Evolutionary conservation across 2,797 vertebrate species (phyloP).

Genomic region (Protosalanx chinensis): DNA sequence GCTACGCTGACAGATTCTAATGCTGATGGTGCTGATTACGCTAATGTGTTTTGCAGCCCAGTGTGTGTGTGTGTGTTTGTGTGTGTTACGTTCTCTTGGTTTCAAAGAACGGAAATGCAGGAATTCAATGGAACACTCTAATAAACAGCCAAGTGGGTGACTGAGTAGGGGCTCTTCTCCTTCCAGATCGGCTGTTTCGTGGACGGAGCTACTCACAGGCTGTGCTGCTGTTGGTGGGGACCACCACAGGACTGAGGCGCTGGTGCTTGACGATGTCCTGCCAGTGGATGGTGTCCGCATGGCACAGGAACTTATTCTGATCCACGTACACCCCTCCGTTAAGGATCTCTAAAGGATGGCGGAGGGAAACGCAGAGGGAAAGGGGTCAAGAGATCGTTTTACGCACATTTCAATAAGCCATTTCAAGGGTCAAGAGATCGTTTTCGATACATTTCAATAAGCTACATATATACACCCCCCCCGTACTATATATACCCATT

Average conservation of each 20-base stretch:
- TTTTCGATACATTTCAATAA: too few relatives aligned
- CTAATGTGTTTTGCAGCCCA: not conserved
- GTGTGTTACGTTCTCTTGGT: too few relatives aligned
- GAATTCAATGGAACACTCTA: too few relatives aligned
- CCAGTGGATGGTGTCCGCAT: slow-evolving; percentile 87
- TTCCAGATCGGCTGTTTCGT: not conserved
- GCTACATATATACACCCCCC: not conserved
- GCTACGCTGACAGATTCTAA: not conserved
- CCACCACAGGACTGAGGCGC: slow-evolving; percentile 80
- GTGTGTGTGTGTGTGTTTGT: not conserved
- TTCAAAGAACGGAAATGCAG: not conserved
- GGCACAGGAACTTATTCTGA: slow-evolving; percentile 87
- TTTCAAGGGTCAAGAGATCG: too few relatives aligned
- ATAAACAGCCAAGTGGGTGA: too few relatives aligned
- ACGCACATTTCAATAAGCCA: too few relatives aligned
- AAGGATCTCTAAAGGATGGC: slow-evolving; percentile 76
- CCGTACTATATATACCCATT: too few relatives aligned
- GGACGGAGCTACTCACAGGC: slow-evolving; percentile 59
- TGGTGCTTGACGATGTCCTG: slow-evolving; percentile 84
- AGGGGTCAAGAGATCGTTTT: not conserved
- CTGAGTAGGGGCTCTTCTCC: too few relatives aligned
- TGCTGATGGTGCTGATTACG: not conserved
- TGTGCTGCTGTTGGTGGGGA: slow-evolving; percentile 80
- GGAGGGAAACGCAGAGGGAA: not conserved
- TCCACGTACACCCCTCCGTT: slow-evolving; percentile 86